Evolutionary conservation across 30 jellyfish, hydroid and myxozoan genomes (phyloP), one percentile per base, ranked within the genome.

Genomic region (Hydractinia symbiolongicarpus): DNA sequence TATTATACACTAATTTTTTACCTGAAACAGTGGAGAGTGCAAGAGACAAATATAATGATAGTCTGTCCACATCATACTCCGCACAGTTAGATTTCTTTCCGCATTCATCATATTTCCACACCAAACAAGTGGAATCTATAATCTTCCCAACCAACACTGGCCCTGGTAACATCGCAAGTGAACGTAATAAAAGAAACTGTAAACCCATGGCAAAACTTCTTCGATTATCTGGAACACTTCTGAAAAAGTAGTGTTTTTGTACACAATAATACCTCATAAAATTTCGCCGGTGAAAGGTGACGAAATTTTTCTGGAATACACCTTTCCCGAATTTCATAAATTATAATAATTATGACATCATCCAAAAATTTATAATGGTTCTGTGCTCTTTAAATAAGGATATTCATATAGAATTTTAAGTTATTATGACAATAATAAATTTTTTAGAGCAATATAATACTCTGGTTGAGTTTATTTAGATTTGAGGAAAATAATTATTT

Each of bases 161-260:
- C 2, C 96, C 96, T 17, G 96, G 96, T 75, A 88, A 73, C 4
- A 87, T 56, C 60, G 92, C 96, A 50, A 88, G 79, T 14, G 83
- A 87, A 21, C 96, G 74, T 19, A 88, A 84, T 2, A 83, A 53
- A 86, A 88, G 72, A 88, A 90, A 88, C 58, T 88, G 96, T 5
- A 88, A 66, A 50, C 96, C 96, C 73, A 88, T 67, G 15, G 96
- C 96, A 62, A 88, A 78, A 61, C 89, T 53, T 20, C 83, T 49
- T 11, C 52, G 86, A 9, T 73, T 17, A 10, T 30, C 58, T n/a
- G 90, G 90, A 9, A 82, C 90, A 11, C 69, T 71, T 56, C 90
- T 82, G 50, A 55, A 78, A 55, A 76, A 54, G 5, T 1, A 72
- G 13, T 11, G 53, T 16, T 58, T 58, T 58, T 58, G 15, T 58